Percentiles rank a stretch among this genome's conserved stretches.
These are phyloP conservation scores for Poeciliopsis retropinna DNA, from an alignment of 2,113 vertebrate species.

Conservation along the genomic window DNA sequence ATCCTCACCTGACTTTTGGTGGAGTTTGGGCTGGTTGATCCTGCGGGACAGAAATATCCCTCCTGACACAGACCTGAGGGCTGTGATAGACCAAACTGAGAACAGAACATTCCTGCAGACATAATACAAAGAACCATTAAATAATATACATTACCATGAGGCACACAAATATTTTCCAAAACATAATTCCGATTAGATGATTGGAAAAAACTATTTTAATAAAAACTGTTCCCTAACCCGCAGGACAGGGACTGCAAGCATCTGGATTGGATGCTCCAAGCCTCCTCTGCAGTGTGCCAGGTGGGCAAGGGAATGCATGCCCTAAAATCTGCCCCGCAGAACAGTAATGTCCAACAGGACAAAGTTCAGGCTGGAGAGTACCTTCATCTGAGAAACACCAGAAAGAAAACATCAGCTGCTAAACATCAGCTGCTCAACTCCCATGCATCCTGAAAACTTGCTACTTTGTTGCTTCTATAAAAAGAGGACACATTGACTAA, in stretches of 20 bases:
- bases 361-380: constrained; percentile 69
- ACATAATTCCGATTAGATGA: background rate
- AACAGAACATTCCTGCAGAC: constrained; percentile 88
- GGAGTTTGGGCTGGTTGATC: constrained; percentile 83
- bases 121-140: constrained; percentile 4
- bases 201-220: background rate
- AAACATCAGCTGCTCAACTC: background rate
- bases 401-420: background rate
- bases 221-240: constrained; percentile 76
- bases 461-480: background rate
- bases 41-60: constrained; percentile 84
- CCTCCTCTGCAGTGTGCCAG: constrained; percentile 83
- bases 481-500: background rate
- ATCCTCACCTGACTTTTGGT: constrained; percentile 78
- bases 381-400: constrained; percentile 66
- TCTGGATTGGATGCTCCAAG: constrained; percentile 71
- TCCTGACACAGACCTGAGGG: constrained; percentile 86
- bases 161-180: background rate
- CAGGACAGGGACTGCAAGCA: constrained; percentile 85
- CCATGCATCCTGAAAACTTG: background rate
- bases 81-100: constrained; percentile 78
- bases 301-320: constrained; percentile 82
- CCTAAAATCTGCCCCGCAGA: constrained; percentile 77
- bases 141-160: background rate
- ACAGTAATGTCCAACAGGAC: constrained; percentile 85